A percentile compares a stretch with the other conserved stretches of the same genome.
Evolutionary conservation across 2,888 invertebrate genomes (phyloP).

Genomic region (Podabrus alpinus): DNA sequence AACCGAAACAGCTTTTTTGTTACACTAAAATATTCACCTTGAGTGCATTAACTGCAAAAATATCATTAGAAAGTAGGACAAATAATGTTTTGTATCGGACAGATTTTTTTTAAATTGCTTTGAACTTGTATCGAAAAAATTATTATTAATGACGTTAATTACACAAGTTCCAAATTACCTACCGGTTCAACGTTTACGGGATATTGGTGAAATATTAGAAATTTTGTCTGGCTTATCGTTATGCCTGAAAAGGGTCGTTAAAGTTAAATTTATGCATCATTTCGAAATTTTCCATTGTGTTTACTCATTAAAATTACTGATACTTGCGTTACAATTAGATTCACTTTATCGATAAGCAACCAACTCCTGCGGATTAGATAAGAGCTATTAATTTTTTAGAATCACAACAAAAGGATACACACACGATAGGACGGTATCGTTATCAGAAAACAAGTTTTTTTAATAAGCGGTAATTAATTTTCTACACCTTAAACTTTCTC

Average conservation of each 20-base stretch:
- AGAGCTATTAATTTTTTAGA: not conserved
- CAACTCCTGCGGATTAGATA: not conserved
- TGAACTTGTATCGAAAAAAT: not conserved
- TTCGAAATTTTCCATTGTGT: not conserved
- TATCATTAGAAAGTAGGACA: slow-evolving; percentile 15
- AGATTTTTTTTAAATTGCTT: not conserved
- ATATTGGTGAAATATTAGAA: not conserved
- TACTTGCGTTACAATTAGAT: not conserved
- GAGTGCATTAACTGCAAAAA: slow-evolving; percentile 14
- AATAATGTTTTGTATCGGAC: slow-evolving; percentile 5
- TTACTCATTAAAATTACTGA: not conserved
- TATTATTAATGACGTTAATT: not conserved
- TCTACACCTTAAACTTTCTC: not conserved
- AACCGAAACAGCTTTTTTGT: slow-evolving; percentile 7
- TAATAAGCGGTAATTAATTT: not conserved
- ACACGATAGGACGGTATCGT: not conserved
- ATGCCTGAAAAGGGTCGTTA: not conserved
- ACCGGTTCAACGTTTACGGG: not conserved
- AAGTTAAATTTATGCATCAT: not conserved
- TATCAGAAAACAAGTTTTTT: not conserved
- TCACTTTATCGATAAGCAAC: not conserved
- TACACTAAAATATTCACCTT: slow-evolving; percentile 13
- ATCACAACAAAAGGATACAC: not conserved
- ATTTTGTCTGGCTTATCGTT: not conserved
- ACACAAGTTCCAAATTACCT: not conserved